These are phyloP conservation scores for Barbus barbus DNA, from an alignment of 2,113 vertebrate genomes.

Conservation along the genomic window DNA sequence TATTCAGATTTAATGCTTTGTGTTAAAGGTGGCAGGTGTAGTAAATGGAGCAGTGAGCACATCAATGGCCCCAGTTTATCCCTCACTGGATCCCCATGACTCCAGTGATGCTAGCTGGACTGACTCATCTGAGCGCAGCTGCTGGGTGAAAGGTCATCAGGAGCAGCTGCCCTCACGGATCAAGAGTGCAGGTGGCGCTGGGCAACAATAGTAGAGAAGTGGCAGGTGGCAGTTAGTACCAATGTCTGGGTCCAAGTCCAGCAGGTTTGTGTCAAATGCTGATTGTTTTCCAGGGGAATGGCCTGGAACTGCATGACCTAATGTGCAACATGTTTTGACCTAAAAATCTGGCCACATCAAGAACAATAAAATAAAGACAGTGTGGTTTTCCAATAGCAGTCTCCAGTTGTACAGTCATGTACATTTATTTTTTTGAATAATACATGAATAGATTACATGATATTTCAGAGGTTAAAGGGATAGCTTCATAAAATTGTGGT, in stretches of 20 bases:
- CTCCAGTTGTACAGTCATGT: too few species aligned
- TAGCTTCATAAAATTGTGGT: too few species aligned
- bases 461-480: neutral
- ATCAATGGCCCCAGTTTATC: slow-evolving; percentile 36
- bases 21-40: slow-evolving; percentile 12
- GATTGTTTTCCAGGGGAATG: slow-evolving; percentile 22
- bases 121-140: slow-evolving; percentile 38
- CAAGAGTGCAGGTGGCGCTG: slow-evolving; percentile 32
- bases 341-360: neutral
- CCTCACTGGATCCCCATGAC: slow-evolving; percentile 23
- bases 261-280: slow-evolving; percentile 43
- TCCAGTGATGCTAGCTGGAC: slow-evolving; percentile 7
- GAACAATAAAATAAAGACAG: neutral
- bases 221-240: slow-evolving; percentile 37
- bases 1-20: neutral
- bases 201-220: slow-evolving; percentile 20
- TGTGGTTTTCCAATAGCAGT: neutral
- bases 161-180: slow-evolving; percentile 47
- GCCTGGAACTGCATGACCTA: neutral
- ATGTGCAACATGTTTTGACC: neutral
- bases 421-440: neutral
- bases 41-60: slow-evolving; percentile 48
- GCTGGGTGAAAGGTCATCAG: slow-evolving; percentile 39
- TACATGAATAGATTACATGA: too few species aligned
- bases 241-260: slow-evolving; percentile 24